phyloP scores from a whole-genome alignment of 1,140 invertebrate genomes.

The Diplogasteroides magnus region DNA sequence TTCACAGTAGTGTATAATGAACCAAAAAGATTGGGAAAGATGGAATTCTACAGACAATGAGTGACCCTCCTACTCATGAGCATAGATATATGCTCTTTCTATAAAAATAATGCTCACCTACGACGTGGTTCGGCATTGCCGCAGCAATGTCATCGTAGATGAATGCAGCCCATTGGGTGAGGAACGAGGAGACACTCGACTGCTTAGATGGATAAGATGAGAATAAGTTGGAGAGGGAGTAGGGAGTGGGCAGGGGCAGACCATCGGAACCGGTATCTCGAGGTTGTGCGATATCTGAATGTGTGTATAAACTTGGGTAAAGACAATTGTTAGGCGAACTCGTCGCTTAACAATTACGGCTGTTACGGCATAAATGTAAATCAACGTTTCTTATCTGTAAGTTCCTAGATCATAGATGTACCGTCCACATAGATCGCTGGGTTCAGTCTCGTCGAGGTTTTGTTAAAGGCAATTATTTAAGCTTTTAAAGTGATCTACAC shows the following conservation, averaged over 20 bases:
- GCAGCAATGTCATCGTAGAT: slow-evolving; percentile 42
- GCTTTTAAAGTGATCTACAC: too few relatives aligned
- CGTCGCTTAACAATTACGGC: too few relatives aligned
- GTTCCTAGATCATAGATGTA: too few relatives aligned
- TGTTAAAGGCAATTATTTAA: too few relatives aligned
- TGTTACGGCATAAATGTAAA: too few relatives aligned
- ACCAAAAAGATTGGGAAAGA: too few relatives aligned
- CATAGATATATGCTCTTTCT: background rate
- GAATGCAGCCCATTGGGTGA: slow-evolving; percentile 50
- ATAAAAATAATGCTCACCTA: slow-evolving; percentile 26
- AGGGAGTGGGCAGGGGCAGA: slow-evolving; percentile 10
- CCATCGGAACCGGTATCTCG: slow-evolving; percentile 10
- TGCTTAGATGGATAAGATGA: slow-evolving; percentile 22
- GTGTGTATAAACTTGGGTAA: background rate
- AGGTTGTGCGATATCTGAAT: slow-evolving; percentile 18
- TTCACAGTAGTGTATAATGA: too few relatives aligned
- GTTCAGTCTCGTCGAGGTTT: too few relatives aligned
- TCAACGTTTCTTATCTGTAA: too few relatives aligned
- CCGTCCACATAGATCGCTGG: too few relatives aligned
- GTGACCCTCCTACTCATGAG: too few relatives aligned
- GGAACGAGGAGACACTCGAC: slow-evolving; percentile 37
- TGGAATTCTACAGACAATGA: too few relatives aligned
- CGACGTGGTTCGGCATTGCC: slow-evolving; percentile 22
- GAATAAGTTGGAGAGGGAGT: slow-evolving; percentile 25
- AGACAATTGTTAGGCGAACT: slow-evolving; percentile 3